Percentiles rank a stretch among this genome's conserved stretches.
These are phyloP conservation scores for Sitta europaea DNA, from an alignment of 2,113 vertebrate genomes.

Conservation along the genomic window DNA sequence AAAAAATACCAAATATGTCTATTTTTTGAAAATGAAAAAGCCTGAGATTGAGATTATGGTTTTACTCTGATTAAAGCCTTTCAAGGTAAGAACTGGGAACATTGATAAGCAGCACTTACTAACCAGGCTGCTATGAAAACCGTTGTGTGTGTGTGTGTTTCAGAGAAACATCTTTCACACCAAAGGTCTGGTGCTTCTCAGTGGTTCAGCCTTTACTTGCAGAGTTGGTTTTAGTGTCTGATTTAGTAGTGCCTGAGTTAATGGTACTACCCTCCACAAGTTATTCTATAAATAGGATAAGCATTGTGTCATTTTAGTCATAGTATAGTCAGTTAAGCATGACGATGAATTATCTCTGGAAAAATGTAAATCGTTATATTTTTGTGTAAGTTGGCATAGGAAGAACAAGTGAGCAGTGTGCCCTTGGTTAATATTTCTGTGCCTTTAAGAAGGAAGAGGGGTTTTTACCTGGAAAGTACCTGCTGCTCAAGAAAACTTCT, in stretches of 20 bases:
- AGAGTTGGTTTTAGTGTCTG: neutral
- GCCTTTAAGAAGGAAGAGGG: neutral
- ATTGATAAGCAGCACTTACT: neutral
- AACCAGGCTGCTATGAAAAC: neutral
- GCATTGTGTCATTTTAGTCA: neutral
- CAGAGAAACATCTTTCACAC: neutral
- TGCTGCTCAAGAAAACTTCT: neutral
- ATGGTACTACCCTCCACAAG: neutral
- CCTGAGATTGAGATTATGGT: neutral
- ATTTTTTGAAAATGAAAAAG: neutral
- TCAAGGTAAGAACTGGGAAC: neutral
- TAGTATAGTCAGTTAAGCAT: slow-evolving; percentile 7
- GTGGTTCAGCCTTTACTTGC: neutral
- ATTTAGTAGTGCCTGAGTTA: neutral
- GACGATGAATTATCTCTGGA: slow-evolving; percentile 39
- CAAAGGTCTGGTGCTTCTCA: neutral
- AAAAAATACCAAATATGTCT: neutral
- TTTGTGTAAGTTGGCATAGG: neutral
- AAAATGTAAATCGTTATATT: neutral
- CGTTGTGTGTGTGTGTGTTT: neutral
- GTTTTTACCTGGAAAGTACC: neutral
- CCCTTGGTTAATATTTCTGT: neutral
- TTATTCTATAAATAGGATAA: neutral
- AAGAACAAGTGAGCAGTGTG: neutral
- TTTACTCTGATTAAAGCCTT: neutral